Base-by-base conservation (phyloP, 2,113 vertebrate species). In the Sinocyclocheilus rhinocerous region DNA sequence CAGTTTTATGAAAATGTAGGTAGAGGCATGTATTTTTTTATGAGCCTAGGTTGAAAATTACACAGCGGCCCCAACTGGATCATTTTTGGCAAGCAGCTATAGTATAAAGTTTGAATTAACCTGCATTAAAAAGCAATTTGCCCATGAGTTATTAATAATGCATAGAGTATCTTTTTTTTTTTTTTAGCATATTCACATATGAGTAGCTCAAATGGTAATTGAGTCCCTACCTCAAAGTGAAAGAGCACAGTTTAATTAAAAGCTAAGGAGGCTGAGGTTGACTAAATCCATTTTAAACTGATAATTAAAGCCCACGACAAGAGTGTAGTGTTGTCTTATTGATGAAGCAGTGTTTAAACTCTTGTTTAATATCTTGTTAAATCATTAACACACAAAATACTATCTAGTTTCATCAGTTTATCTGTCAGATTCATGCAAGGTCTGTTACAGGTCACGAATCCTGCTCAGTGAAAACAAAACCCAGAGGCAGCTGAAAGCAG, bases 301-400 rank as follows among this genome's bases (percentile, higher is more conserved):
- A 87, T 90, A 92, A 93, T 94, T 91, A 93, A 93, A 90, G 89
- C 86, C 81, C 52, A 77, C 73, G 85, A 85, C 88, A 89, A 84
- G 57, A 90, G 86, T 75, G 83, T 82, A 39, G 75, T 33, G 50
- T 73, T 70, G 55, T 29, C 84, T 22, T 69, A 81, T n/a, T 88
- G 78, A 88, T 92, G 90, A 86, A 73, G 85, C 81, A 50, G 84
- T 86, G 83, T 89, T 90, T 91, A 76, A 85, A 90, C 77, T 70
- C 90, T 89, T 85, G 59, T 86, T 70, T 20, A 75, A 29, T 50
- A 84, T 79, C 65, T 33, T 72, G 26, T 52, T 83, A 72, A 72
- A 52, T 6, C 15, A 16, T 50, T 29, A 50, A 81, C 75, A 33
- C 36, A 20, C 76, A 22, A 59, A 57, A 79, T 57, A 4, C 52